Evolutionary conservation across 2,113 vertebrate species (phyloP), one percentile per base, ranked within the genome.

Genomic region (Pithys albifrons): DNA sequence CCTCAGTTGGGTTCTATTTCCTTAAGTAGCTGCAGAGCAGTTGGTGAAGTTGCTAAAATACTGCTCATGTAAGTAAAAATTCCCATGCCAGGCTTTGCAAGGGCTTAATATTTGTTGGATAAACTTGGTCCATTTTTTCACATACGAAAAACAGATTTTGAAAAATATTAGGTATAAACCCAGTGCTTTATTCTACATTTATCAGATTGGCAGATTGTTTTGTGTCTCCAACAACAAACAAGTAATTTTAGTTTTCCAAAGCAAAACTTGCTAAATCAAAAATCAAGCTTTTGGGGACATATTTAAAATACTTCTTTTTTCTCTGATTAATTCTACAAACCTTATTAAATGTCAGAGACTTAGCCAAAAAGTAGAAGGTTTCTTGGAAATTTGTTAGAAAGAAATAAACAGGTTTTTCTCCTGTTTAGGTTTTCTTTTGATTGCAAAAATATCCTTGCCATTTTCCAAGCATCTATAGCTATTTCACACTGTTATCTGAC

Each of bases 381-480:
- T 66, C 5, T 39, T 76, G 22, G 22, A 82, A 71, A 52, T 65
- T 41, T 76, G 6, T 48, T 79, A 73, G 25, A 35, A 78, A 70
- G 10, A 74, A 37, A 64, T 6, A 70, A 59, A 9, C 10, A 10
- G 1, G 4, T 19, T 83, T 88, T 70, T 5, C 10, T 58, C 6
- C 17, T 62, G 2, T 49, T 78, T 19, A 27, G 5, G 3, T 5
- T 18, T 37, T 52, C 17, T 67, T 73, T 35, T n/a, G 1, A 1
- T 58, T 75, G 49, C 13, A 77, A 95, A 84, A 73, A 12, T 14
- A 37, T 49, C 18, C n/a, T 93, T 79, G 6, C 19, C 11, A 8
- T 92, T 94, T 93, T 82, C 64, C 89, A 65, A 79, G 33, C 31
- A 85, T 52, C 57, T 75, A 7, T 13, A 81, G 35, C 13, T 85